Percentiles rank a stretch among this genome's conserved stretches.
These are phyloP conservation scores for Capromys pilorides DNA, from an alignment of 2,797 vertebrate genomes.

Conservation along the genomic window DNA sequence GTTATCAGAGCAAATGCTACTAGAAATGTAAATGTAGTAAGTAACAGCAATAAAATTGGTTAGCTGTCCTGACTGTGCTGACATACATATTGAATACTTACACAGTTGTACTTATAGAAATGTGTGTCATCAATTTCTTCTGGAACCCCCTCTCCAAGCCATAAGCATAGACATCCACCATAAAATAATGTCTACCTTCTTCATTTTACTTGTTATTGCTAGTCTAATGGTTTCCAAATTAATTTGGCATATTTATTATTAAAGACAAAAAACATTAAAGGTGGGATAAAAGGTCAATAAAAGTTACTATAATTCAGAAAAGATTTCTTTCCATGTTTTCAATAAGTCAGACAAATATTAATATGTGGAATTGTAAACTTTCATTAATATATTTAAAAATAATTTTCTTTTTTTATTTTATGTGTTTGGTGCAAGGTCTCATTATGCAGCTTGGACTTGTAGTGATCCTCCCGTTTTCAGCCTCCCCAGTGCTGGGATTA, in stretches of 20 bases:
- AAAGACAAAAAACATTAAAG: conserved; percentile 3
- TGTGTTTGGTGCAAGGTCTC: too few species aligned
- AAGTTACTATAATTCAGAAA: background rate
- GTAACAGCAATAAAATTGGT: background rate
- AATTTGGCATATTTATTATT: background rate
- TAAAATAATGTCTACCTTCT: background rate
- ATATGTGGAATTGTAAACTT: background rate
- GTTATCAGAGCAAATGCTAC: background rate
- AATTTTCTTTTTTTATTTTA: too few species aligned
- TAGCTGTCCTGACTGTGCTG: background rate
- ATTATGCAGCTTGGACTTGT: too few species aligned
- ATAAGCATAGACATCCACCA: background rate
- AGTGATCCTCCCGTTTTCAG: too few species aligned
- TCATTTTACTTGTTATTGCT: background rate
- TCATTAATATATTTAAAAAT: background rate
- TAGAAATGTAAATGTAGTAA: background rate
- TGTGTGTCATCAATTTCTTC: background rate
- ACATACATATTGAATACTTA: background rate
- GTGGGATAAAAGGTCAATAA: background rate
- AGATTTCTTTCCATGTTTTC: background rate
- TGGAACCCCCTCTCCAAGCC: background rate
- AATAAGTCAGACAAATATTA: conserved; percentile 11
- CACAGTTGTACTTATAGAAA: background rate
- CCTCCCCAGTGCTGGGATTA: too few species aligned
- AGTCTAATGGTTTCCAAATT: background rate